Conservation (phyloP, 1,140 invertebrate species). For the Drosophila obscura region DNA sequence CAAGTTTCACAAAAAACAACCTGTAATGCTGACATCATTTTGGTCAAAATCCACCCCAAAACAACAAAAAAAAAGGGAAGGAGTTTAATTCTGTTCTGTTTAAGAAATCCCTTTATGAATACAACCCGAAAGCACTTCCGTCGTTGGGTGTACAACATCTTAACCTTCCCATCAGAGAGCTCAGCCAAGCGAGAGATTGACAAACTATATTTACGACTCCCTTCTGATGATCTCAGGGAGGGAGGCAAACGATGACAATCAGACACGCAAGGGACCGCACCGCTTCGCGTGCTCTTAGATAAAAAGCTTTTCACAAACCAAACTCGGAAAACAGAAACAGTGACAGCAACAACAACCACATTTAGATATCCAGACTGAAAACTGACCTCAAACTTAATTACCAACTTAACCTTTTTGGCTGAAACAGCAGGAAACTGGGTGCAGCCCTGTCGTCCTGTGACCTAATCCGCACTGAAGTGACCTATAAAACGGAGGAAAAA, state of each 20-base stretch:
- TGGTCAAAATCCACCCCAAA: slow-evolving; percentile 15
- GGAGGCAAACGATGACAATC: slow-evolving; percentile 47
- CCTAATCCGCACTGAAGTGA: slow-evolving; percentile 38
- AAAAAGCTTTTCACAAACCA: slow-evolving; percentile 26
- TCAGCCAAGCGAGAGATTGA: slow-evolving; percentile 49
- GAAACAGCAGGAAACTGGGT: slow-evolving; percentile 16
- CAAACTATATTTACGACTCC: slow-evolving; percentile 49
- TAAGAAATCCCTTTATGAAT: slow-evolving; percentile 25
- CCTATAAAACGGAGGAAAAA: slow-evolving; percentile 35
- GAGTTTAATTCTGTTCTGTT: slow-evolving; percentile 1
- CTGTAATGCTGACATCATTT: slow-evolving; percentile 28
- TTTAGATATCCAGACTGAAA: slow-evolving; percentile 36
- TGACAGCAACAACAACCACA: slow-evolving; percentile 14
- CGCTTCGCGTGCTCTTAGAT: slow-evolving; percentile 29
- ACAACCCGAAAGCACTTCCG: neutral
- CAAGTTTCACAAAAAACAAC: neutral
- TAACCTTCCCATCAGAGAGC: slow-evolving; percentile 39
- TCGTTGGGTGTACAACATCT: slow-evolving; percentile 4
- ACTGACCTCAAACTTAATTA: slow-evolving; percentile 60
- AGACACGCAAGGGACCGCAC: slow-evolving; percentile 50
- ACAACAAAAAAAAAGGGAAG: slow-evolving; percentile 13
- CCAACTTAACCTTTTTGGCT: slow-evolving; percentile 51
- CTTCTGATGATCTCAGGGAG: slow-evolving; percentile 44
- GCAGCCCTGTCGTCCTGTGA: slow-evolving; percentile 25
- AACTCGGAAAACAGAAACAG: slow-evolving; percentile 8